Evolutionary conservation across 2,888 invertebrate genomes (phyloP).

Genomic region (Protonemura montana): DNA sequence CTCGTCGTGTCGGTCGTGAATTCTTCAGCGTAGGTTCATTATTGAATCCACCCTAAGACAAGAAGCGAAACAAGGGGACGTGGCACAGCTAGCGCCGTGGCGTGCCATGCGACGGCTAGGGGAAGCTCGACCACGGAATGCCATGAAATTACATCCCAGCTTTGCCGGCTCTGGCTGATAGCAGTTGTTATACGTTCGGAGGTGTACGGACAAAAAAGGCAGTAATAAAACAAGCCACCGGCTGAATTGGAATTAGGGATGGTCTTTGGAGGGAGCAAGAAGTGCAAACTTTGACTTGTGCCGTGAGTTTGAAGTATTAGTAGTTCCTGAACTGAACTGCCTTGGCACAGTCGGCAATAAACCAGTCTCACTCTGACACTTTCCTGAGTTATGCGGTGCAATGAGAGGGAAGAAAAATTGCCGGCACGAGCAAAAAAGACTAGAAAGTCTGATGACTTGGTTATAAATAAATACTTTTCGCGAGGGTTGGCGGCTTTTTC

Average conservation of each 20-base stretch:
- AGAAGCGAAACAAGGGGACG: constrained; percentile 12
- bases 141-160: background rate
- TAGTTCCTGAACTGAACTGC: constrained; percentile 36
- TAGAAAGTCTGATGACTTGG: background rate
- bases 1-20: background rate
- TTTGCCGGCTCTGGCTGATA: background rate
- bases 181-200: constrained; percentile 16
- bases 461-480: background rate
- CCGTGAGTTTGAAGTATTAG: constrained; percentile 40
- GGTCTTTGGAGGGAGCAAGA: constrained; percentile 28
- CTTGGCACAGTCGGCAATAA: constrained; percentile 25
- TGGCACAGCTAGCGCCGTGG: background rate
- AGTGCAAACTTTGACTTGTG: constrained; percentile 35
- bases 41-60: constrained; percentile 7
- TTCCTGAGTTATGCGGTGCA: constrained; percentile 27
- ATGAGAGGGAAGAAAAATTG: constrained; percentile 22
- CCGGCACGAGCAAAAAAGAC: background rate
- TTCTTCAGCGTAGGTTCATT: constrained; percentile 12
- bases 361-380: constrained; percentile 37
- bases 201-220: constrained; percentile 12
- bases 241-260: constrained; percentile 40
- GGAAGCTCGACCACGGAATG: background rate
- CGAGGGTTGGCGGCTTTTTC: background rate
- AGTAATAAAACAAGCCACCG: constrained; percentile 28
- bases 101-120: background rate